Percentiles rank a stretch among this genome's conserved stretches.
Evolutionary conservation across 2,113 vertebrate genomes (phyloP).

Genomic region (Daphoenositta chrysoptera): DNA sequence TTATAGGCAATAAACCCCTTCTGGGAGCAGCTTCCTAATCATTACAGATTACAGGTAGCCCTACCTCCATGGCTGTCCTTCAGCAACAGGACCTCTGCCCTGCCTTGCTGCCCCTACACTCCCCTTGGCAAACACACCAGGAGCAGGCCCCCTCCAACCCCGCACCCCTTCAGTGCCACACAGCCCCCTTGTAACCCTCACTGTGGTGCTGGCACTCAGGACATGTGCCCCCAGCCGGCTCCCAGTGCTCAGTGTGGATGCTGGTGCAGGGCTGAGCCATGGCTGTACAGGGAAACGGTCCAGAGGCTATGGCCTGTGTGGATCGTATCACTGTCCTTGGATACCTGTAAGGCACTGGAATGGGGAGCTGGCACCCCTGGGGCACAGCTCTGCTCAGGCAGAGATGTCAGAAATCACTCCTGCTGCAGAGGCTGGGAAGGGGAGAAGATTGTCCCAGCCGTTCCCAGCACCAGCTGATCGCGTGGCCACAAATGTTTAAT

Average conservation of each 20-base stretch:
- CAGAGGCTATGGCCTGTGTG: not conserved
- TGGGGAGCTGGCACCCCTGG: not conserved
- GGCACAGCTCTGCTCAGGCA: not conserved
- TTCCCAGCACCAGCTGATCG: not conserved
- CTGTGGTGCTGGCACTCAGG: not conserved
- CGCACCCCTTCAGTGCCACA: not conserved
- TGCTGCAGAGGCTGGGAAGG: not conserved
- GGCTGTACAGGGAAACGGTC: accelerated
- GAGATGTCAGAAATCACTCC: not conserved
- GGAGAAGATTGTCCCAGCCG: not conserved
- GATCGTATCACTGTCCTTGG: not conserved
- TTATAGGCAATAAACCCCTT: constrained; percentile 3
- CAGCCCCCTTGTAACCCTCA: not conserved
- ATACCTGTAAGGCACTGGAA: not conserved
- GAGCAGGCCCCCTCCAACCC: no score
- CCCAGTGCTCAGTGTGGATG: not conserved
- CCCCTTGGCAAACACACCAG: not conserved
- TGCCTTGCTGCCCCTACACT: not conserved
- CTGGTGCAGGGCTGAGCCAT: not conserved
- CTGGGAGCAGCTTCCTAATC: constrained; percentile 31
- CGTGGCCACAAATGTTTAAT: not conserved
- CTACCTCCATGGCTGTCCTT: constrained; percentile 1
- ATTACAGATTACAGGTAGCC: not conserved
- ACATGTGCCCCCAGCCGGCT: not conserved
- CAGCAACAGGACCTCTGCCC: not conserved